Base-by-base conservation (phyloP, 64 coral and sea anemone species). In the Porites lutea region DNA sequence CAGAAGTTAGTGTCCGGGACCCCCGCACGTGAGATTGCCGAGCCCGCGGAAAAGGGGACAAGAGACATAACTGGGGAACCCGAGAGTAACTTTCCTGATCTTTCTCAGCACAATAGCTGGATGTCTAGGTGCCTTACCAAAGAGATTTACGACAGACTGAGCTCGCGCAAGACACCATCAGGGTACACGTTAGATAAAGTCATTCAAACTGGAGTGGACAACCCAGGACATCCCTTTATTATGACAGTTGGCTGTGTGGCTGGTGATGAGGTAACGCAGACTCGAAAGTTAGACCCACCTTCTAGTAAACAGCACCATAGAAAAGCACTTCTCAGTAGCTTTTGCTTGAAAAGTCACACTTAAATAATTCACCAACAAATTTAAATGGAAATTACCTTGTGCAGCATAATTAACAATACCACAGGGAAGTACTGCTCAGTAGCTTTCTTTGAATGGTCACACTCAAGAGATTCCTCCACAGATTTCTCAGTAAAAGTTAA, bases 171-270 rank as follows among this genome's bases (percentile, higher is more conserved):
- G 83, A 97, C 95, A 66, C 88, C 82, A n/a, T 82, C 83, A 71
- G 95, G 95, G 2, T 97, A 83, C 66, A 94, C 92, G 6, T 50
- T 97, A 20, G 92, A 97, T 52, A 78, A 92, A 18, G 92, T 77
- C 14, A 97, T 97, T 62, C 95, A 97, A 52, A 91, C 95, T 69
- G 95, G 95, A 1, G 92, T 97, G 21, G 95, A 97, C 43, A 94
- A 97, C 47, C 95, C 95, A 1, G 92, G 95, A 16, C 95, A 97
- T 37, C 95, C 95, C 52, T 97, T 88, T 59, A 97, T 97, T 23
- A 93, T 93, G 86, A 94, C 88, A 12, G 95, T 97, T 5, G 95
- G 95, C 3, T 97, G 95, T 88, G 95, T 97, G 1, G 95, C 95
- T 0, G 95, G 95, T 12, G 95, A 97, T 10, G 95, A 97, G 54